Evolutionary conservation across 2,888 invertebrate genomes (phyloP), one percentile per base, ranked within the genome.

Genomic region (Mamestra brassicae): DNA sequence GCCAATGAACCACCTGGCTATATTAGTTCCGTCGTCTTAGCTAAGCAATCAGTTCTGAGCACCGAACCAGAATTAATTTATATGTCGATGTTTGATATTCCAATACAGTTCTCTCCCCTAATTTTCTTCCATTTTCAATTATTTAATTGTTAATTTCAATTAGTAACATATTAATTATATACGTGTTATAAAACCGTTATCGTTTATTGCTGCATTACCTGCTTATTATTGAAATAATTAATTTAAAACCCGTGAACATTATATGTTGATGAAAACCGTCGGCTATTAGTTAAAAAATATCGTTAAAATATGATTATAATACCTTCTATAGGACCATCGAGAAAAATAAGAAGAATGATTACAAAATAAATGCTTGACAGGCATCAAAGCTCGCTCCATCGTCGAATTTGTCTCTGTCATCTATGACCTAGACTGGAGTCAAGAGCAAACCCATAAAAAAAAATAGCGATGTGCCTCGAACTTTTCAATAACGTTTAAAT

Each of bases 401-500:
- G n/a, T n/a, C n/a, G n/a, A n/a, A n/a, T n/a, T n/a, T n/a, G n/a
- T n/a, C n/a, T n/a, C n/a, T n/a, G n/a, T n/a, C n/a, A n/a, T n/a
- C n/a, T n/a, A n/a, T n/a, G n/a, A n/a, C n/a, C n/a, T n/a, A n/a
- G n/a, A n/a, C n/a, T n/a, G n/a, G n/a, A n/a, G n/a, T n/a, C n/a
- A n/a, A n/a, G n/a, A n/a, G n/a, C n/a, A n/a, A n/a, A n/a, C n/a
- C n/a, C n/a, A n/a, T n/a, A n/a, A n/a, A n/a, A n/a, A n/a, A n/a
- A n/a, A 78, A 60, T 64, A 77, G 50, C 57, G 62, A 76, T 55
- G 58, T 76, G 42, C 50, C 60, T 26, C 38, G 15, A 73, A 82
- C 78, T 83, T 73, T 83, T 68, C 83, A 78, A 71, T 83, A 70
- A 64, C 63, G 72, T 68, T 65, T 54, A 78, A 70, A 82, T 60